phyloP scores from a whole-genome alignment of 2,797 vertebrate genomes.

The Eulemur albifrons region DNA sequence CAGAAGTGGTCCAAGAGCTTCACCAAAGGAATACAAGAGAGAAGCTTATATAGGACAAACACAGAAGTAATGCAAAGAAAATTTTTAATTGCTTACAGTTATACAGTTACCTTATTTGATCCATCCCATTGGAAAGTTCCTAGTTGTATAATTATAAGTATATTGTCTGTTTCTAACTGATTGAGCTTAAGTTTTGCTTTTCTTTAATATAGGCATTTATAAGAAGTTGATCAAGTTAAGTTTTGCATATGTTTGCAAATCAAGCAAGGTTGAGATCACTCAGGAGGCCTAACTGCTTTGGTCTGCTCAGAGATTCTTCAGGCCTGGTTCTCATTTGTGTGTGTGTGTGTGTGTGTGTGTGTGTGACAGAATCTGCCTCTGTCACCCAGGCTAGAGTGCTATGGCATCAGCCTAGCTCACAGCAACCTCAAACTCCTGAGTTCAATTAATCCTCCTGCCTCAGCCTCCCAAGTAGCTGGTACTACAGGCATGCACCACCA shows the following conservation, averaged over 20 bases:
- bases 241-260: background rate
- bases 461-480: no score
- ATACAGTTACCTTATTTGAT: background rate
- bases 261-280: background rate
- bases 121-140: background rate
- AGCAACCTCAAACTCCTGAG: no score
- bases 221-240: background rate
- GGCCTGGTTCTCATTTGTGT: background rate
- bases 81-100: background rate
- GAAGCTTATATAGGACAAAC: background rate
- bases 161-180: background rate
- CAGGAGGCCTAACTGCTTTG: background rate
- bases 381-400: no score
- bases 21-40: background rate
- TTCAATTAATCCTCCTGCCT: no score
- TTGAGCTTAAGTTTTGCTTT: background rate
- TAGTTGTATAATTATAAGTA: background rate
- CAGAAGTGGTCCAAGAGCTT: background rate
- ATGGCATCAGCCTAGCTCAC: no score
- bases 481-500: no score
- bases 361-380: no score
- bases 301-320: background rate
- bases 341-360: no score
- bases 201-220: background rate
- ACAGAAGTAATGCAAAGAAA: background rate